Conservation (phyloP, 1,140 invertebrate species). For the Diachasma alloeum region DNA sequence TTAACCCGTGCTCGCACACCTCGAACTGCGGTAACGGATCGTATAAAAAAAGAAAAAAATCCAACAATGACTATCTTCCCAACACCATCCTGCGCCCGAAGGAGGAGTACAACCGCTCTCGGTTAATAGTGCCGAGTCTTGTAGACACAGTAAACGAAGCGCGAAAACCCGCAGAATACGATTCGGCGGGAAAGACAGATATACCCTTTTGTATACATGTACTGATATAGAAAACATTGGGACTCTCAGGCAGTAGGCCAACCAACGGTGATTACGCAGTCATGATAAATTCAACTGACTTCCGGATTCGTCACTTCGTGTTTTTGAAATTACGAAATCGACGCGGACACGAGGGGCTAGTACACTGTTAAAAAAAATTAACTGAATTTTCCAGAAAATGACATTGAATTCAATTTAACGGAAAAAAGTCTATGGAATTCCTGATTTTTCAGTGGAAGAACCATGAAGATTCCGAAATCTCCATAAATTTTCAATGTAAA, state of each 20-base stretch:
- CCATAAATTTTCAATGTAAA: no score
- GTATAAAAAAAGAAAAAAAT: constrained; percentile 12
- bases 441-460: no score
- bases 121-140: constrained; percentile 2
- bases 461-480: no score
- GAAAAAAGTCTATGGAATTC: no score
- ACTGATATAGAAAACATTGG: neutral
- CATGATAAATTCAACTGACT: constrained; percentile 20
- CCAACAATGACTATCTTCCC: constrained; percentile 25
- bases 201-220: constrained; percentile 13
- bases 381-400: no score
- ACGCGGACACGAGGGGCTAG: no score
- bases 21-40: neutral
- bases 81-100: neutral
- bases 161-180: constrained; percentile 2
- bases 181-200: neutral
- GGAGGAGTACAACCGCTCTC: neutral
- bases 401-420: no score
- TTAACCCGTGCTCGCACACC: constrained; percentile 11
- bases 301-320: constrained; percentile 24
- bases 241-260: constrained; percentile 28
- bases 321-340: neutral
- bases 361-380: no score
- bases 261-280: constrained; percentile 33
- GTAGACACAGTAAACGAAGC: constrained; percentile 14